Evolutionary conservation across 2,888 invertebrate species (phyloP).

Genomic region (Phrixothrix hirtus): DNA sequence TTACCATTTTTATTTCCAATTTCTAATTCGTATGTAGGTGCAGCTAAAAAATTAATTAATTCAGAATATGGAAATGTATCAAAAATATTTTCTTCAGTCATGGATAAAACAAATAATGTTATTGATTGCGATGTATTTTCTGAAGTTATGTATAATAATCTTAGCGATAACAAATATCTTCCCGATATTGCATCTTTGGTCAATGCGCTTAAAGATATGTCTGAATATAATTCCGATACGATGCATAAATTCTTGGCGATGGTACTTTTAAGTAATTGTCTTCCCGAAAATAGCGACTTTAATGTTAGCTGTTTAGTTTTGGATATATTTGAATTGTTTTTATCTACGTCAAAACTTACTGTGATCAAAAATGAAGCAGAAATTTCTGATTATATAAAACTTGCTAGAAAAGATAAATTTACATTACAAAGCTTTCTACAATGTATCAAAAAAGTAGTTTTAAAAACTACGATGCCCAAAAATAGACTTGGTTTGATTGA

Average conservation of each 20-base stretch:
- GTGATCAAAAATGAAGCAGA: conserved; percentile 46
- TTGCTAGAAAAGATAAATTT: conserved; percentile 57
- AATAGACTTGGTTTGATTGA: conserved; percentile 58
- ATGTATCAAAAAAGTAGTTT: conserved; percentile 59
- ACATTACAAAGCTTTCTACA: conserved; percentile 62
- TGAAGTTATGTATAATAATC: conserved; percentile 31
- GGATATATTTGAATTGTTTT: conserved; percentile 56
- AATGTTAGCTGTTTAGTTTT: conserved; percentile 54
- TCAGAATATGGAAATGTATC: conserved; percentile 54
- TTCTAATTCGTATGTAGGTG: conserved; percentile 52
- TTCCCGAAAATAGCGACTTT: conserved; percentile 52
- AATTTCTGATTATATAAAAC: conserved; percentile 52
- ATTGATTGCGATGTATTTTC: conserved; percentile 32
- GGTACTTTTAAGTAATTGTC: conserved; percentile 56
- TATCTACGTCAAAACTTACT: conserved; percentile 53
- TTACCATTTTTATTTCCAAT: conserved; percentile 67
- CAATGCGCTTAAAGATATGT: conserved; percentile 32
- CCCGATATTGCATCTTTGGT: conserved; percentile 33
- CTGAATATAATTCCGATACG: conserved; percentile 30
- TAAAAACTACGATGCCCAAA: conserved; percentile 55
- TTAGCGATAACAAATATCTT: conserved; percentile 30
- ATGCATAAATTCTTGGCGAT: conserved; percentile 49
- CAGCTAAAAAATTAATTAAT: conserved; percentile 55
- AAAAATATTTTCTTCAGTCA: conserved; percentile 31
- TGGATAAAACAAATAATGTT: conserved; percentile 10